Conservation (phyloP, 2,888 invertebrate genomes). For the Xestobium rufovillosum region DNA sequence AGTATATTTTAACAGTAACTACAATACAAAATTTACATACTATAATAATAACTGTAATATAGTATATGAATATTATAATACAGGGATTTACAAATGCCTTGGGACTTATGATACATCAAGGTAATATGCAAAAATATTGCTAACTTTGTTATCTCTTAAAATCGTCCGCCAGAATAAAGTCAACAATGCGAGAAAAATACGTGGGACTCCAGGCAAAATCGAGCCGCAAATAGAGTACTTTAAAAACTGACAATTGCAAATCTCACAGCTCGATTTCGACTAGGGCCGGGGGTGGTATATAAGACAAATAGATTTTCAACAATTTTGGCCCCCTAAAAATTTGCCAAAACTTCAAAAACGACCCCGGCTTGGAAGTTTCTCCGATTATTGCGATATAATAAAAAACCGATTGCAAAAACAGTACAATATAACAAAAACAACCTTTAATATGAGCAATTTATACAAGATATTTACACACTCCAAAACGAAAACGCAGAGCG, state of each 20-base stretch:
- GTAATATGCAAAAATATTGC: constrained; percentile 49
- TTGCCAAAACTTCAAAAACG: constrained; percentile 6
- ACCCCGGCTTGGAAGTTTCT: not conserved
- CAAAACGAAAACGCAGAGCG: constrained; percentile 28
- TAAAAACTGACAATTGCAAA: not conserved
- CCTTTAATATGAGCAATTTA: constrained; percentile 44
- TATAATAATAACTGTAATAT: constrained; percentile 54
- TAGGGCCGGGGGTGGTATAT: not conserved
- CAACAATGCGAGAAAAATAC: constrained; percentile 37
- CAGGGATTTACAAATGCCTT: constrained; percentile 42
- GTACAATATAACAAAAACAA: constrained; percentile 43
- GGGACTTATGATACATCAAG: constrained; percentile 42
- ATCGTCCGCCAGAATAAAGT: constrained; percentile 41
- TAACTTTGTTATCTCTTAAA: constrained; percentile 41
- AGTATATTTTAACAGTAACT: constrained; percentile 67
- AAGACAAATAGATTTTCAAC: not conserved
- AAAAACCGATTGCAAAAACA: constrained; percentile 30
- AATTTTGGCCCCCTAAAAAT: constrained; percentile 1
- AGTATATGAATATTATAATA: constrained; percentile 45
- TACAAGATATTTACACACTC: constrained; percentile 41
- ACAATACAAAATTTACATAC: constrained; percentile 71
- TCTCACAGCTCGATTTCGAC: not conserved
- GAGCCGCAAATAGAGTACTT: no score
- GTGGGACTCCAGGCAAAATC: not conserved
- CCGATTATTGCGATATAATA: constrained; percentile 24